A percentile compares a stretch with the other conserved stretches of the same genome.
Evolutionary conservation across 2,113 vertebrate genomes (phyloP).

Genomic region (Pachyramphus minor): DNA sequence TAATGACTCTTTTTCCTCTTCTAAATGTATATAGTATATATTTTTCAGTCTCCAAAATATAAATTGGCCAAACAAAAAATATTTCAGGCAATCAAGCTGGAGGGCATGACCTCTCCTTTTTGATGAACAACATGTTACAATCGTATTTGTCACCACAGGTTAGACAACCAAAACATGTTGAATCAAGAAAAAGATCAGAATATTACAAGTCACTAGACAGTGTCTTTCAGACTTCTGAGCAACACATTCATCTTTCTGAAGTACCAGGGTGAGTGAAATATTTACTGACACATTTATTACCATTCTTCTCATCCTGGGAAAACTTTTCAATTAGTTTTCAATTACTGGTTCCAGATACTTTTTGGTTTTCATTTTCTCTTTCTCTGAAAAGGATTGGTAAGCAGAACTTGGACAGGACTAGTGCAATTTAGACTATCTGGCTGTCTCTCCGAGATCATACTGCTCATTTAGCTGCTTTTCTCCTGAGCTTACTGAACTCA

Average conservation of each 20-base stretch:
- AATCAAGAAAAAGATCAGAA: background rate
- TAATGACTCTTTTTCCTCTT: background rate
- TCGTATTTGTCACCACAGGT: background rate
- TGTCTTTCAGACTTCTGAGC: background rate
- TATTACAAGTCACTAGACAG: background rate
- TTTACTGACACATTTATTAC: background rate
- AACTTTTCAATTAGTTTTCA: background rate
- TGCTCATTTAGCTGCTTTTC: background rate
- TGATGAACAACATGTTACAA: background rate
- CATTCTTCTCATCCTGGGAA: background rate
- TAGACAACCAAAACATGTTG: background rate
- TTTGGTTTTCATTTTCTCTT: background rate
- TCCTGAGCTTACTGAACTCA: background rate
- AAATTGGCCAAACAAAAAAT: background rate
- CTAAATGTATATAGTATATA: background rate
- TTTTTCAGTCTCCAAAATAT: background rate
- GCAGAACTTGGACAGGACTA: background rate
- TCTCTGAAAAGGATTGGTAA: background rate
- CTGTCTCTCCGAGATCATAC: background rate
- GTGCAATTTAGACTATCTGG: background rate
- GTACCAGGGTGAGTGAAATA: fast-evolving
- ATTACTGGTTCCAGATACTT: background rate
- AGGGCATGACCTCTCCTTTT: background rate
- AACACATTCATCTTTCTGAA: background rate
- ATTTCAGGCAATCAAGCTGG: background rate